These are phyloP conservation scores for Heteromurus nitidus DNA, from an alignment of 2,888 invertebrate genomes.

Conservation along the genomic window DNA sequence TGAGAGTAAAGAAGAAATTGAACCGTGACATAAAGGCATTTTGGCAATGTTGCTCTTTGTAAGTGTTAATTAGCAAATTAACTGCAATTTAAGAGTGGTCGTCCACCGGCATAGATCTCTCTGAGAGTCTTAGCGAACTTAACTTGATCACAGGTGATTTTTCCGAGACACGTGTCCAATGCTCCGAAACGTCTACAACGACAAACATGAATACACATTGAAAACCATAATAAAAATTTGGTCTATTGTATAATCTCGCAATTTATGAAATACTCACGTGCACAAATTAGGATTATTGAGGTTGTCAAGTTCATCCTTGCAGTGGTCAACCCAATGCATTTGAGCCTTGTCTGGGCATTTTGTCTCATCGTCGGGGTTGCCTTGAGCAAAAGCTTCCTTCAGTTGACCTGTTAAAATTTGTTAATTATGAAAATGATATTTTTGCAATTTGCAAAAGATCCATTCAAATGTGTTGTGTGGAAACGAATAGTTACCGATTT, in stretches of 20 bases:
- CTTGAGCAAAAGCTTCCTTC: slow-evolving; percentile 10
- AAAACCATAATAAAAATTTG: not conserved
- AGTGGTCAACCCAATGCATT: slow-evolving; percentile 45
- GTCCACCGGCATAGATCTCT: slow-evolving; percentile 21
- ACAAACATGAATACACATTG: not conserved
- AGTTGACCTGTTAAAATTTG: not conserved
- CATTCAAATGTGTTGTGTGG: not conserved
- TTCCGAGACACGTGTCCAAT: slow-evolving; percentile 31
- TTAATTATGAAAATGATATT: not conserved
- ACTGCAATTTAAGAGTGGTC: slow-evolving; percentile 34
- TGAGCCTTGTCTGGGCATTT: slow-evolving; percentile 27
- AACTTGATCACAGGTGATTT: slow-evolving; percentile 39
- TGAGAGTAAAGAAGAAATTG: no score
- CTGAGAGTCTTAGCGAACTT: slow-evolving; percentile 5
- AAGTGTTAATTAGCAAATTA: no score
- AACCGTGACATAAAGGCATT: no score
- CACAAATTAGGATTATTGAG: slow-evolving; percentile 35
- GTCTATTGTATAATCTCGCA: not conserved
- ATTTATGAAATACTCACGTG: slow-evolving; percentile 38
- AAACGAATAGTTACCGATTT: slow-evolving; percentile 18
- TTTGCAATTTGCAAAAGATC: not conserved
- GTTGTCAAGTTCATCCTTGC: slow-evolving; percentile 1
- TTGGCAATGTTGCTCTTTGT: no score
- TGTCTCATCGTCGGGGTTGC: not conserved
- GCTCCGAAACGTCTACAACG: slow-evolving; percentile 35